A percentile compares a stretch with the other conserved stretches of the same genome.
Evolutionary conservation across 2,797 vertebrate genomes (phyloP).

Genomic region (Pseudotriccus pelzelni): DNA sequence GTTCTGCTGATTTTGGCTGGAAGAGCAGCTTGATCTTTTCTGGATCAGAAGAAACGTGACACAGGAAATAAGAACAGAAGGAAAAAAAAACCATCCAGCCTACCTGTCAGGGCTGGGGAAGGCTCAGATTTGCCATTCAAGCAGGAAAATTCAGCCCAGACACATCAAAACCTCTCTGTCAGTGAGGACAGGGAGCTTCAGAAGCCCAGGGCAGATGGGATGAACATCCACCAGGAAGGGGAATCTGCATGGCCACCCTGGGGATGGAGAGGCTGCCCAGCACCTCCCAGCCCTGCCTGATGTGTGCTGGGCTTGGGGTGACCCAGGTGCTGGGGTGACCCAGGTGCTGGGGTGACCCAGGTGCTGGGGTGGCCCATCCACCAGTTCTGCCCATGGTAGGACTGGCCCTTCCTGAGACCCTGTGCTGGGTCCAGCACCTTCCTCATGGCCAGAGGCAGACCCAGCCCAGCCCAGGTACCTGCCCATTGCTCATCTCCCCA

Average conservation of each 20-base stretch:
- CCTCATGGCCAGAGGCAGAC: neutral
- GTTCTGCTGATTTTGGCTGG: neutral
- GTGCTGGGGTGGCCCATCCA: neutral
- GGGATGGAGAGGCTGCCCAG: neutral
- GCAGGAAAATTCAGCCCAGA: neutral
- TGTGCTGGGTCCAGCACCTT: neutral
- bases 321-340: neutral
- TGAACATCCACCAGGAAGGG: neutral
- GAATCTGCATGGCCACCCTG: fast-evolving
- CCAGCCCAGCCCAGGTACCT: neutral
- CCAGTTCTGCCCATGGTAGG: neutral
- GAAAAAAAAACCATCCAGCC: neutral
- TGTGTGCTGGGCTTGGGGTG: neutral
- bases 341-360: neutral
- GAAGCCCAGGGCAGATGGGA: neutral
- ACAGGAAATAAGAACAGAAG: neutral
- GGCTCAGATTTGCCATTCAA: neutral
- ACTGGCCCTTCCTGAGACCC: neutral
- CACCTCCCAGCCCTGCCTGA: neutral
- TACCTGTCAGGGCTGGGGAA: neutral
- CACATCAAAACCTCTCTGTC: neutral
- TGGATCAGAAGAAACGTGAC: neutral
- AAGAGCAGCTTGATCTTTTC: neutral
- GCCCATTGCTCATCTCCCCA: neutral
- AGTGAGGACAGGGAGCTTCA: neutral